A percentile compares a stretch with the other conserved stretches of the same genome.
These are phyloP conservation scores for Saccostrea echinata DNA, from an alignment of 1,140 invertebrate genomes.

Conservation along the genomic window DNA sequence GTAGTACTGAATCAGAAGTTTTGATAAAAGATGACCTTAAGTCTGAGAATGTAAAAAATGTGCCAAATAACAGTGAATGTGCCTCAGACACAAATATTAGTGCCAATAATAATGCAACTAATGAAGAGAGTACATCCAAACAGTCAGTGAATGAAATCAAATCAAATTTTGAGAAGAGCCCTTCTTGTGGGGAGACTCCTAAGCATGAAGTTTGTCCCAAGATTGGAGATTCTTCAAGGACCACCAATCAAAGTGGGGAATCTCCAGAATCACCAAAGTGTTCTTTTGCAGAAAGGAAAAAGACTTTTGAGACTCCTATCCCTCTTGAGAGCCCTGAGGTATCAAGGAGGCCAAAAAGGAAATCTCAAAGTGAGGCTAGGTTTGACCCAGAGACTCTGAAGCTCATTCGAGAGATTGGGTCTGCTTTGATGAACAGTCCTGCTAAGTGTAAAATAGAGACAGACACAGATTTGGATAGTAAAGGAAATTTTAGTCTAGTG, in stretches of 20 bases:
- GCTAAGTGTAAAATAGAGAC: slow-evolving; percentile 57
- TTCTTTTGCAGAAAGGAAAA: slow-evolving; percentile 28
- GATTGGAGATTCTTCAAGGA: not conserved
- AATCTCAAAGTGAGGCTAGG: slow-evolving; percentile 12
- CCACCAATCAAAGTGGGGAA: not conserved
- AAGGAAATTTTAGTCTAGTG: slow-evolving; percentile 61
- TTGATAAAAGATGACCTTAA: not conserved
- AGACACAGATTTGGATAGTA: slow-evolving; percentile 53
- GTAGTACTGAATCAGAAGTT: not conserved
- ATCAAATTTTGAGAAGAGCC: slow-evolving; percentile 25
- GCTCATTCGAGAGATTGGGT: slow-evolving; percentile 72
- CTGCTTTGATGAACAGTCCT: slow-evolving; percentile 69
- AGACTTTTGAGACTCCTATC: not conserved
- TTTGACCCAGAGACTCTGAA: slow-evolving; percentile 68
- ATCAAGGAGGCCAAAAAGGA: not conserved
- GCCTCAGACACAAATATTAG: slow-evolving; percentile 7
- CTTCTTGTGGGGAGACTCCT: not conserved
- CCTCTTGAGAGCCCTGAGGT: not conserved
- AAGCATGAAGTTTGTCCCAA: not conserved
- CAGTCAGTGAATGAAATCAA: slow-evolving; percentile 7
- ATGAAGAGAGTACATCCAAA: not conserved
- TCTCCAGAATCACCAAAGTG: not conserved
- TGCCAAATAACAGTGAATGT: slow-evolving; percentile 18
- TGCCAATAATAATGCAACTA: not conserved
- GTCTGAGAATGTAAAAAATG: slow-evolving; percentile 5